These are phyloP conservation scores for Tipula vernalis DNA, from an alignment of 2,888 invertebrate species.

Conservation along the genomic window DNA sequence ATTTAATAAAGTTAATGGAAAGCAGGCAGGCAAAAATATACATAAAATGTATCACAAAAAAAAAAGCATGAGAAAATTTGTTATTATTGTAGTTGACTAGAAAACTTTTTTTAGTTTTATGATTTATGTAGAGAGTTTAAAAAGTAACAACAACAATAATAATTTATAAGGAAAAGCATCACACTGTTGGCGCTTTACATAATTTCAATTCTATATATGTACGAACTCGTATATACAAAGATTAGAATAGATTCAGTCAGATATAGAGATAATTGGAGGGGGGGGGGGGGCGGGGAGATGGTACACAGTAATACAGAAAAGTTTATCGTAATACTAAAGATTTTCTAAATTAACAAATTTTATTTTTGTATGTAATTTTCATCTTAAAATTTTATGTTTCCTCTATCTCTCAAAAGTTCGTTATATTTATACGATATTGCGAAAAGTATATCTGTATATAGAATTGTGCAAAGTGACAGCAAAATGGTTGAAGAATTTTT, in stretches of 20 bases:
- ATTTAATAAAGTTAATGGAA: background rate
- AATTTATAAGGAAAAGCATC: background rate
- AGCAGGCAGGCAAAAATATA: background rate
- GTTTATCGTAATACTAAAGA: background rate
- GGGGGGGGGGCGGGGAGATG: background rate
- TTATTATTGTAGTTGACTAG: background rate
- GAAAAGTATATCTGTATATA: too few species aligned
- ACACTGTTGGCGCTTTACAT: background rate
- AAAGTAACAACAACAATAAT: background rate
- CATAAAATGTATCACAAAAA: background rate
- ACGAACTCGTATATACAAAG: background rate
- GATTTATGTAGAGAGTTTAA: background rate
- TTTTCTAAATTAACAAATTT: background rate
- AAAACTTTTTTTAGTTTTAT: background rate
- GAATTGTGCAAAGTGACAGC: background rate
- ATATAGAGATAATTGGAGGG: background rate
- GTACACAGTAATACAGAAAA: background rate
- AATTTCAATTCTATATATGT: background rate
- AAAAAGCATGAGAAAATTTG: background rate
- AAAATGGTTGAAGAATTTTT: background rate
- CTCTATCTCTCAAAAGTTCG: background rate
- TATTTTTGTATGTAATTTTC: background rate
- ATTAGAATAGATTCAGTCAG: background rate
- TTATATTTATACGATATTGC: background rate
- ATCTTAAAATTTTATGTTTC: background rate